Base-by-base conservation (phyloP, 2,113 vertebrate genomes). In the Pogona vitticeps region DNA sequence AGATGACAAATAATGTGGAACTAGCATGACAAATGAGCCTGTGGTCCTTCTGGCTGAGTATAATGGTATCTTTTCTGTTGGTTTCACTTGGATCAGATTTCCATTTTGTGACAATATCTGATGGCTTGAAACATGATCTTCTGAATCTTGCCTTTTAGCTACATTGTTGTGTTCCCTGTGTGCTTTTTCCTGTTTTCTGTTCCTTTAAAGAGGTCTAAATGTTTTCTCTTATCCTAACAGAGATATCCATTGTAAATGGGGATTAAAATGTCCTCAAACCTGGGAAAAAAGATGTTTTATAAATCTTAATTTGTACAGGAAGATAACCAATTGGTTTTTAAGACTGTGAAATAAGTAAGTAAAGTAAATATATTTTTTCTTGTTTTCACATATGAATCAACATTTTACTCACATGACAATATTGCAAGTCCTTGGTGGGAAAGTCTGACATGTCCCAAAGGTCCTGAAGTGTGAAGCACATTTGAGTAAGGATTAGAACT, bases 261-360 rank as follows among this genome's bases (percentile, higher is more conserved):
- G 86, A 86, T 87, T 88, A 81, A 42, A 9, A 0, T 2, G 89
- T 90, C 85, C 52, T 17, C 42, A 85, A 91, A 61, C 40, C 63
- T 36, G 81, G 91, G 46, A 7, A 8, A 23, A 28, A 26, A 18
- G 33, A 10, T 17, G 80, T 46, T 80, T 17, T 70, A n/a, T 52
- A 8, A 52, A 52, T 77, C 12, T 40, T 89, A 67, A 61, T 83
- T 86, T 31, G 67, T 0, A 0, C 18, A 7, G 38, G 76, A 76
- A 82, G 78, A 42, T 12, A 21, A 59, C 58, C 10, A 75, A 80
- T 31, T 87, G 76, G 77, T 91, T 90, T 78, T 80, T 67, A 63
- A 89, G 79, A 71, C 81, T 90, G n/a, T 63, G 68, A 91, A 83
- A 82, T 90, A 85, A 88, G n/a, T n/a, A n/a, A n/a, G 71, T 80